Conservation (phyloP, 2,113 vertebrate genomes). For the Paradoxurus hermaphroditus region DNA sequence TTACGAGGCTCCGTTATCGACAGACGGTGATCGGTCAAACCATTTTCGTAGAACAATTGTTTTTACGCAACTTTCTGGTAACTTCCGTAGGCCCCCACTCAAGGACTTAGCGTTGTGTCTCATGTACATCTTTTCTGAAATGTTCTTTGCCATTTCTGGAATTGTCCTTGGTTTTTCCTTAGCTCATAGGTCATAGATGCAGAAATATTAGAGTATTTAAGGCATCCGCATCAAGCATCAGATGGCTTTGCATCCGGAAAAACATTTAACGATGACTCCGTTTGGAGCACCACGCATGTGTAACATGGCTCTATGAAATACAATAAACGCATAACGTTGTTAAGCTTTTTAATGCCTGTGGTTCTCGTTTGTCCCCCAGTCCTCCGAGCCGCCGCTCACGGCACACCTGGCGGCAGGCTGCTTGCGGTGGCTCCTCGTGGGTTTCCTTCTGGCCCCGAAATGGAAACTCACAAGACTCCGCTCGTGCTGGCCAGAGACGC, state of each 20-base stretch:
- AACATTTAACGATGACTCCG: constrained; percentile 68
- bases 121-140: constrained; percentile 69
- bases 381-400: not conserved
- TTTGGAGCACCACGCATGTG: constrained; percentile 76
- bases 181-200: constrained; percentile 77
- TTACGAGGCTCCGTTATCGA: not conserved
- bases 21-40: not conserved
- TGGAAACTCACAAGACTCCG: not conserved
- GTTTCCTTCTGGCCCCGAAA: not conserved
- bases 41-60: not conserved
- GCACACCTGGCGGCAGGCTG: not conserved
- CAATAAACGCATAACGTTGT: constrained; percentile 74
- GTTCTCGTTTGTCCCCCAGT: constrained; percentile 38
- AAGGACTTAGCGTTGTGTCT: constrained; percentile 57
- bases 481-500: not conserved
- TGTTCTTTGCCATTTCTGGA: constrained; percentile 74
- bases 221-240: constrained; percentile 73
- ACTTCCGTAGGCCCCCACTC: constrained; percentile 50
- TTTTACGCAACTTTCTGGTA: constrained; percentile 26
- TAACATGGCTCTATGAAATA: constrained; percentile 75
- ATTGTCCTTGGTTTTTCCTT: constrained; percentile 75
- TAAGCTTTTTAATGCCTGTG: constrained; percentile 64
- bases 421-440: not conserved
- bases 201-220: constrained; percentile 75
- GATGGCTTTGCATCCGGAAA: constrained; percentile 77